phyloP scores from a whole-genome alignment of 2,888 invertebrate genomes.

The Encarsia formosa region DNA sequence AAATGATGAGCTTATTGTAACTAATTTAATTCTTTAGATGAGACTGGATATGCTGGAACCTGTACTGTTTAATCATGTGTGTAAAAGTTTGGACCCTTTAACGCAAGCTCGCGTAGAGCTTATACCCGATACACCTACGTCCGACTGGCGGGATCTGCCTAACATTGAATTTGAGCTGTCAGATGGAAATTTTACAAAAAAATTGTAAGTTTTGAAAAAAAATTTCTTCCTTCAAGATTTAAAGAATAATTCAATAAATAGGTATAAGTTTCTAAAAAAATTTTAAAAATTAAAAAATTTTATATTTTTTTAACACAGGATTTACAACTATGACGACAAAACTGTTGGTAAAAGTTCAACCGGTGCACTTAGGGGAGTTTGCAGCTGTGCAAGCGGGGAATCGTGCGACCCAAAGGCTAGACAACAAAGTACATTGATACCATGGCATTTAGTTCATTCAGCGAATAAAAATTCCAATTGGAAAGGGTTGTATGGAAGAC shows the following conservation, averaged over 20 bases:
- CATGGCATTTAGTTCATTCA: constrained; percentile 86
- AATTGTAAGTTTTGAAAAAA: constrained; percentile 58
- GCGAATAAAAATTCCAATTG: constrained; percentile 74
- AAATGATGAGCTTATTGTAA: too few species aligned
- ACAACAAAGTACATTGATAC: constrained; percentile 78
- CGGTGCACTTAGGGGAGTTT: constrained; percentile 65
- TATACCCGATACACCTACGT: constrained; percentile 69
- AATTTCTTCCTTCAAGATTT: not conserved
- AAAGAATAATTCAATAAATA: too few species aligned
- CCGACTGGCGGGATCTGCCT: constrained; percentile 84
- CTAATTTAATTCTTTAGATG: too few species aligned
- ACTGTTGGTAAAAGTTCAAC: constrained; percentile 53
- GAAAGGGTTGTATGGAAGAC: constrained; percentile 77
- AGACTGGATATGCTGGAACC: constrained; percentile 3
- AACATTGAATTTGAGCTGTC: constrained; percentile 63
- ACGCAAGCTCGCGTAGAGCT: constrained; percentile 72
- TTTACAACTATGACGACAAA: constrained; percentile 55
- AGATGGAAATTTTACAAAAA: constrained; percentile 65
- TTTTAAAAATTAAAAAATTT: not conserved
- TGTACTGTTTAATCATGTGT: constrained; percentile 63
- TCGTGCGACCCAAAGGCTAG: constrained; percentile 66
- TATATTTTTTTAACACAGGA: constrained; percentile 1
- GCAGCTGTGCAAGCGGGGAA: constrained; percentile 65
- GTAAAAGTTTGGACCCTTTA: constrained; percentile 77
- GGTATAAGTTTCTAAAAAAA: too few species aligned